Percentiles rank a stretch among this genome's conserved stretches.
These are phyloP conservation scores for Orussus abietinus DNA, from an alignment of 1,140 invertebrate genomes.

Conservation along the genomic window DNA sequence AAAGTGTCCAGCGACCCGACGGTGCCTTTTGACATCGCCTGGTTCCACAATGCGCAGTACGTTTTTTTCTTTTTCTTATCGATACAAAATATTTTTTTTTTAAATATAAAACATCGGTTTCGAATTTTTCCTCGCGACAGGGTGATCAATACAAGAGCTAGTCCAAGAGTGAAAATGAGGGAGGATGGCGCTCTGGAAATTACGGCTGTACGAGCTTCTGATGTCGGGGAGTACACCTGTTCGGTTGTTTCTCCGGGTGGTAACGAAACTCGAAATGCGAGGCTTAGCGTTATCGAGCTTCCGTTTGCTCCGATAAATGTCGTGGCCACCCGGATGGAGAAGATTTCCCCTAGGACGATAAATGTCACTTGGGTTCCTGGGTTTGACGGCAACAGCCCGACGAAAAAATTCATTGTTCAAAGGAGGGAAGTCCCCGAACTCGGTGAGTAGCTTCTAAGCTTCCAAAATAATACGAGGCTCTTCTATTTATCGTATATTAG, in stretches of 20 bases:
- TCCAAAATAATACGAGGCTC: too few relatives aligned
- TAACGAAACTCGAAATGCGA: slow-evolving; percentile 83
- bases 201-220: slow-evolving; percentile 72
- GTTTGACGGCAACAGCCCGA: slow-evolving; percentile 95
- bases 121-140: too few relatives aligned
- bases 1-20: slow-evolving; percentile 88
- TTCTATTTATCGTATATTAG: neutral
- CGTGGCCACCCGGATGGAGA: slow-evolving; percentile 64
- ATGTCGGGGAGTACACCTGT: slow-evolving; percentile 80
- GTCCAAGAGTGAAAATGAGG: slow-evolving; percentile 67
- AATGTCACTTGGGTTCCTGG: slow-evolving; percentile 92
- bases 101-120: too few relatives aligned
- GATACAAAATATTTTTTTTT: too few relatives aligned
- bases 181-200: slow-evolving; percentile 77
- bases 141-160: slow-evolving; percentile 61
- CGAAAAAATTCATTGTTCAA: slow-evolving; percentile 90
- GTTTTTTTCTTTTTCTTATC: too few relatives aligned
- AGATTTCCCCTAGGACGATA: slow-evolving; percentile 60
- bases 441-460: slow-evolving; percentile 65
- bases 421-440: slow-evolving; percentile 81
- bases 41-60: slow-evolving; percentile 85
- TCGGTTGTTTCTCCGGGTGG: slow-evolving; percentile 82
- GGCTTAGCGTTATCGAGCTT: slow-evolving; percentile 86
- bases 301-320: slow-evolving; percentile 89
- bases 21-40: slow-evolving; percentile 85